These are phyloP conservation scores for Patagioenas fasciata DNA, from an alignment of 2,113 vertebrate species.

Conservation along the genomic window DNA sequence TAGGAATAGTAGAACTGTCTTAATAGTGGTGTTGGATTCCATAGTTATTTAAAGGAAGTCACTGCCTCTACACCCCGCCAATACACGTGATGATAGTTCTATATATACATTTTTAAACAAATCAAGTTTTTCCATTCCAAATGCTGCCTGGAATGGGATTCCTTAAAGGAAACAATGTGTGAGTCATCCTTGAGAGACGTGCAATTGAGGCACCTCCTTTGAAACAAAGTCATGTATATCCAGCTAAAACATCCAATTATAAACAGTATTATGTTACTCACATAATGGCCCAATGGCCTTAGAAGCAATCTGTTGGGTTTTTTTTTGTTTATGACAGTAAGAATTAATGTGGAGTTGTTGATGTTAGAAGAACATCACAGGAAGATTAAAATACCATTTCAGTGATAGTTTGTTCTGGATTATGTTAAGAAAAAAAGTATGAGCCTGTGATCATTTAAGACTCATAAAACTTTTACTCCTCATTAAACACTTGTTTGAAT, in stretches of 20 bases:
- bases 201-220: slow-evolving; percentile 23
- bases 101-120: slow-evolving; percentile 15
- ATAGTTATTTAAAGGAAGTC: neutral
- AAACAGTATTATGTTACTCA: slow-evolving; percentile 14
- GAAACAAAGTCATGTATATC: slow-evolving; percentile 2
- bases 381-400: slow-evolving; percentile 33
- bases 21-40: neutral
- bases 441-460: slow-evolving; percentile 9
- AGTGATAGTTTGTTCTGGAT: slow-evolving; percentile 9
- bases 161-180: slow-evolving; percentile 27
- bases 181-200: slow-evolving; percentile 50
- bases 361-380: neutral
- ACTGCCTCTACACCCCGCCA: neutral
- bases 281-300: neutral
- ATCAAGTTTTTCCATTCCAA: slow-evolving; percentile 6
- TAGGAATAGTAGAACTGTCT: neutral
- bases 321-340: slow-evolving; percentile 3
- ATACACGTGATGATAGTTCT: neutral
- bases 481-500: neutral
- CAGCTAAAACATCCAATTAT: slow-evolving; percentile 20
- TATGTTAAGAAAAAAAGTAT: neutral
- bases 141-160: slow-evolving; percentile 29
- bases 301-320: neutral
- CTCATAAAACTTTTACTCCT: neutral
- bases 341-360: slow-evolving; percentile 16